These are phyloP conservation scores for Drosophila biarmipes DNA, from an alignment of 1,140 invertebrate genomes.

Conservation along the genomic window DNA sequence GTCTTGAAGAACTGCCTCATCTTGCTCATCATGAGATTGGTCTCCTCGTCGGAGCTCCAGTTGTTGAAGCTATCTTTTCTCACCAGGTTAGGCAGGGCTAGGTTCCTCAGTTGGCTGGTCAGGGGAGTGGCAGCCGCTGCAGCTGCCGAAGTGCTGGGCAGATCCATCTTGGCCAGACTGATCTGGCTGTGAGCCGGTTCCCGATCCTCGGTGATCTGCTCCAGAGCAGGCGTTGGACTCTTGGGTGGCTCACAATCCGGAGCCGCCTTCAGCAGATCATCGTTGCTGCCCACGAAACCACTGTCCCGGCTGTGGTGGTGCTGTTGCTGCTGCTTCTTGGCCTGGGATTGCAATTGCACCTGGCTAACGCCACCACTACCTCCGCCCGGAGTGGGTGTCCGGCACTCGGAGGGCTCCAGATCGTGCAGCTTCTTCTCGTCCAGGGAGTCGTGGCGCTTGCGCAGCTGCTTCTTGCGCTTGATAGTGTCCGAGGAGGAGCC, in stretches of 20 bases:
- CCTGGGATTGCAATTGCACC: constrained; percentile 58
- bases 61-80: constrained; percentile 96
- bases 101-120: constrained; percentile 18
- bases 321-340: constrained; percentile 81
- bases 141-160: constrained; percentile 54
- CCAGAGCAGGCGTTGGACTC: constrained; percentile 65
- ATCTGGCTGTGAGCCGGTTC: constrained; percentile 61
- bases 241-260: constrained; percentile 85
- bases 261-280: constrained; percentile 90
- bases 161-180: constrained; percentile 69
- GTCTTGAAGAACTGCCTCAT: constrained; percentile 96
- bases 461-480: constrained; percentile 91
- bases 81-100: constrained; percentile 79
- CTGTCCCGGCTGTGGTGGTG: constrained; percentile 92
- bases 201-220: constrained; percentile 78
- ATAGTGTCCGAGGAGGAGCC: constrained; percentile 91
- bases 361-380: constrained; percentile 9
- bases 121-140: not conserved
- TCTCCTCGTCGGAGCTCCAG: constrained; percentile 96
- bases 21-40: constrained; percentile 97
- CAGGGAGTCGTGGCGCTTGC: constrained; percentile 87
- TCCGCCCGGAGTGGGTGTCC: constrained; percentile 85
- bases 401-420: constrained; percentile 81
- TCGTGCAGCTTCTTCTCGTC: constrained; percentile 85
- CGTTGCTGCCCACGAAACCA: constrained; percentile 94